Percentiles rank a stretch among this genome's conserved stretches.
Conservation (phyloP, 2,113 vertebrate genomes). For the Cepphus grylle region DNA sequence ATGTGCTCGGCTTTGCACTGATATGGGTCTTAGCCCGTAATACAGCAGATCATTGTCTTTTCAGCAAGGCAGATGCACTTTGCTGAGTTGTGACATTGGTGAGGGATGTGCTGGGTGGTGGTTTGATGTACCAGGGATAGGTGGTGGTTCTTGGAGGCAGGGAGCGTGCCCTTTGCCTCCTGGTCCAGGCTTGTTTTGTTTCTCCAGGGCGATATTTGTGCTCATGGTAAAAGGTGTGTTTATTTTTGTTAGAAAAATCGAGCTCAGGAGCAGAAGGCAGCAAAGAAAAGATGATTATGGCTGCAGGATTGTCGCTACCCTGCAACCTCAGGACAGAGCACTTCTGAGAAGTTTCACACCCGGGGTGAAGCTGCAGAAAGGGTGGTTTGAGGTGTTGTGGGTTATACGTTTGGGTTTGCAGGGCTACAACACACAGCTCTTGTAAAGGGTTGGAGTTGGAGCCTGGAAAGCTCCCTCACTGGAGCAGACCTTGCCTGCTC, state of each 20-base stretch:
- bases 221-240: not conserved
- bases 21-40: not conserved
- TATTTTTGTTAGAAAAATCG: not conserved
- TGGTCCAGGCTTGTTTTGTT: not conserved
- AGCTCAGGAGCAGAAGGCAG: not conserved
- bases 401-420: not conserved
- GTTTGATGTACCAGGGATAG: not conserved
- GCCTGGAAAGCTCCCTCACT: not conserved
- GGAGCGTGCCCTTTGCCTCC: not conserved
- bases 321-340: not conserved
- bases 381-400: not conserved
- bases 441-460: not conserved
- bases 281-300: not conserved
- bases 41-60: not conserved
- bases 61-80: not conserved
- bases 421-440: not conserved
- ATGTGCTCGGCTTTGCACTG: not conserved
- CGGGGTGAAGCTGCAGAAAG: not conserved
- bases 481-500: not conserved
- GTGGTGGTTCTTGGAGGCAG: not conserved
- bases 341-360: not conserved
- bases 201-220: not conserved
- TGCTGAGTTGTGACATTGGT: not conserved
- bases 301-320: not conserved
- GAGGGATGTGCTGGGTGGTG: not conserved